A percentile compares a stretch with the other conserved stretches of the same genome.
These are phyloP conservation scores for Cacatua alba DNA, from an alignment of 2,113 vertebrate species.

Conservation along the genomic window DNA sequence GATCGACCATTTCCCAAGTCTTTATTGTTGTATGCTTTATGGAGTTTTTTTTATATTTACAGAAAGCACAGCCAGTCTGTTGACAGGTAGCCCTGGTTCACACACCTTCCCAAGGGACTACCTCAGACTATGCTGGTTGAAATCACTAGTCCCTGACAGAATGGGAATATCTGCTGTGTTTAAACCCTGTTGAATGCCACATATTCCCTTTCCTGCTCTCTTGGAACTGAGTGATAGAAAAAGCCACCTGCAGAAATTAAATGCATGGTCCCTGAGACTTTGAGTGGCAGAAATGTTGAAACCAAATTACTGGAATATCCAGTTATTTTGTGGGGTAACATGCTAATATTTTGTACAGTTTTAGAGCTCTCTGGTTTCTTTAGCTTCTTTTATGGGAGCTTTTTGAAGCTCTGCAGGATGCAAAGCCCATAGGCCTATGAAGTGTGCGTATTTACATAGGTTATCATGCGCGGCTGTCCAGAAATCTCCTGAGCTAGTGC, in stretches of 20 bases:
- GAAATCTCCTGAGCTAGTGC: background rate
- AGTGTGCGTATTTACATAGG: background rate
- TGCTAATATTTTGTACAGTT: background rate
- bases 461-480: rapidly evolving
- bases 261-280: background rate
- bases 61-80: rapidly evolving
- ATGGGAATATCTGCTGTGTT: background rate
- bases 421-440: background rate
- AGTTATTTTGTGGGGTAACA: background rate
- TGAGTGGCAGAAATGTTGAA: background rate
- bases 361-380: background rate
- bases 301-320: background rate
- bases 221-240: background rate
- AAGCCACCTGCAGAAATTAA: background rate
- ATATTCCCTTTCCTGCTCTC: background rate
- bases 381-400: background rate
- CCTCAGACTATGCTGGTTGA: background rate
- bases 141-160: background rate
- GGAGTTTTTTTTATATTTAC: background rate
- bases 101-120: background rate
- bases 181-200: rapidly evolving
- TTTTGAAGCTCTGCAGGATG: background rate
- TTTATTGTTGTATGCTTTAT: background rate
- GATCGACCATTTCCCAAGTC: background rate
- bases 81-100: background rate